Evolutionary conservation across 2,113 vertebrate species (phyloP).

Genomic region (Stictonetta naevosa): DNA sequence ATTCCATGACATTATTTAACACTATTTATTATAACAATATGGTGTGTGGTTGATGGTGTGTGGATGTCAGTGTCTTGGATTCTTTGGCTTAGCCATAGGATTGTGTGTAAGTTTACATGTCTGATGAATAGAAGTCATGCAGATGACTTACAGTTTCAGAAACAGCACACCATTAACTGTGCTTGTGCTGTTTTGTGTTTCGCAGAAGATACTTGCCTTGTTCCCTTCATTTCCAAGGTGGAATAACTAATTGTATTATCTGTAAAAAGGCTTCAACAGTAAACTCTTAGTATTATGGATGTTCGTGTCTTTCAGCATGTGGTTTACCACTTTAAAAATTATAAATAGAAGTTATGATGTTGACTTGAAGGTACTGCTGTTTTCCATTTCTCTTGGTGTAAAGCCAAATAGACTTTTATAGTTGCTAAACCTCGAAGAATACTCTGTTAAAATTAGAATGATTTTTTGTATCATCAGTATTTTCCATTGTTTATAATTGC

Average conservation of each 20-base stretch:
- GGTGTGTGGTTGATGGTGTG: background rate
- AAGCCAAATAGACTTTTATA: background rate
- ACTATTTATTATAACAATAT: background rate
- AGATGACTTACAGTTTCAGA: background rate
- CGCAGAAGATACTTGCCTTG: background rate
- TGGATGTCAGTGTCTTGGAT: background rate
- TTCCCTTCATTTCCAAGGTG: background rate
- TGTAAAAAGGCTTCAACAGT: background rate
- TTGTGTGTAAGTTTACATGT: fast-evolving
- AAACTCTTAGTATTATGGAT: background rate
- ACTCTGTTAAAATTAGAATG: slow-evolving; percentile 51
- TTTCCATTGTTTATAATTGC: slow-evolving; percentile 51
- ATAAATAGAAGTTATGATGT: background rate
- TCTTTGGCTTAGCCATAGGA: background rate
- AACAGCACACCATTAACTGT: background rate
- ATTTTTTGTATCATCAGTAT: slow-evolving; percentile 9
- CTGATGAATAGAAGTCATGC: background rate
- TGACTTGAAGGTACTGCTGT: background rate
- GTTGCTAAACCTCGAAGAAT: slow-evolving; percentile 35
- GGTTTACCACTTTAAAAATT: background rate
- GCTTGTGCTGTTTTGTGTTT: background rate
- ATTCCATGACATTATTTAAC: background rate
- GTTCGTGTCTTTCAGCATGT: background rate
- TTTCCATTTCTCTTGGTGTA: background rate
- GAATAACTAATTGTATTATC: background rate